phyloP scores from a whole-genome alignment of 1,140 invertebrate genomes.

The Odontomachus brunneus region DNA sequence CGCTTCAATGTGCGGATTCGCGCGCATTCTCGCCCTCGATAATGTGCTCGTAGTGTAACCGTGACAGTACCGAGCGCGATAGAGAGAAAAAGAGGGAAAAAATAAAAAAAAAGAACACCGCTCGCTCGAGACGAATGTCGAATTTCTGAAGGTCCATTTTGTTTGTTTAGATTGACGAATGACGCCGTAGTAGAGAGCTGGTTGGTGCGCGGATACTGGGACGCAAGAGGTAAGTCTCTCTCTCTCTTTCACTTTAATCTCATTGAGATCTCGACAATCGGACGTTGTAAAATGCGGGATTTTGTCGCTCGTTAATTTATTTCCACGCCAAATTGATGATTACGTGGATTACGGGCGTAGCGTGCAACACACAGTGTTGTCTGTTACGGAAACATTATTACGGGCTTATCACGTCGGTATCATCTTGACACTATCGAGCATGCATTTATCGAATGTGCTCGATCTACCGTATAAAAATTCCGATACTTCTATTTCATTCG shows the following conservation, averaged over 20 bases:
- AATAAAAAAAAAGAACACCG: not conserved
- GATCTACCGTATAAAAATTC: too few species aligned
- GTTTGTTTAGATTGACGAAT: conserved; percentile 82
- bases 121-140: not conserved
- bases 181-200: conserved; percentile 82
- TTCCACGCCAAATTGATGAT: not conserved
- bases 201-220: conserved; percentile 80
- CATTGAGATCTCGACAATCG: not conserved
- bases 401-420: not conserved
- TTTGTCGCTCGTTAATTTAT: not conserved
- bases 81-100: too few species aligned
- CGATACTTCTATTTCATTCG: not conserved
- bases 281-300: not conserved
- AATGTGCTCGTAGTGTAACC: not conserved
- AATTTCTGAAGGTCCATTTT: conserved; percentile 54
- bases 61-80: not conserved
- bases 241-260: conserved; percentile 18
- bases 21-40: not conserved
- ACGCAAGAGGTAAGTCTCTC: conserved; percentile 82
- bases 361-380: not conserved
- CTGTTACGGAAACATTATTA: not conserved
- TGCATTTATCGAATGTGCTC: too few species aligned
- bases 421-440: too few species aligned
- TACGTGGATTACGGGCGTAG: not conserved
- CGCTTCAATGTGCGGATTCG: not conserved